phyloP scores from a whole-genome alignment of 2,888 invertebrate species.

The Cantharis flavilabris region DNA sequence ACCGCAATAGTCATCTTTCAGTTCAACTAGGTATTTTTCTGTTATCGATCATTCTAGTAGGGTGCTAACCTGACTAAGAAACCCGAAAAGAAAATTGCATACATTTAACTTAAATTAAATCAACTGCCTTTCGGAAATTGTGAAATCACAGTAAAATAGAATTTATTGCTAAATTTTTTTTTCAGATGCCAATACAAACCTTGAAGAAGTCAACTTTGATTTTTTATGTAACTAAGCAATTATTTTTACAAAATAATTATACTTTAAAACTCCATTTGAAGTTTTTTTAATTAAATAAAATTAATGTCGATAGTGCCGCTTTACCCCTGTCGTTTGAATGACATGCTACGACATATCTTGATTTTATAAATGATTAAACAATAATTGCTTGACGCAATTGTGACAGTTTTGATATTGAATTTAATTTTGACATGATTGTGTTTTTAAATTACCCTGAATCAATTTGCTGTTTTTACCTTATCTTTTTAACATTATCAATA shows the following conservation, averaged over 20 bases:
- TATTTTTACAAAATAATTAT: background rate
- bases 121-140: too few relatives aligned
- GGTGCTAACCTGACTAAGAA: too few relatives aligned
- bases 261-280: background rate
- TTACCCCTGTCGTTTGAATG: background rate
- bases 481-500: background rate
- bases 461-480: background rate
- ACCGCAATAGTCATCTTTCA: too few relatives aligned
- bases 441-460: background rate
- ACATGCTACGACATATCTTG: background rate
- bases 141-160: too few relatives aligned
- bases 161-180: too few relatives aligned
- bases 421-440: constrained; percentile 6
- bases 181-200: too few relatives aligned
- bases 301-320: background rate
- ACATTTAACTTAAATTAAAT: background rate
- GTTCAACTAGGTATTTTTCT: too few relatives aligned
- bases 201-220: too few relatives aligned
- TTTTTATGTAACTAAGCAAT: background rate
- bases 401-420: constrained; percentile 4
- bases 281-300: background rate
- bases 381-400: constrained; percentile 1
- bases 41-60: too few relatives aligned
- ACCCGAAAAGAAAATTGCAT: too few relatives aligned
- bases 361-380: constrained; percentile 1